Conservation (phyloP, 2,113 vertebrate species). For the Caranx melampygus region DNA sequence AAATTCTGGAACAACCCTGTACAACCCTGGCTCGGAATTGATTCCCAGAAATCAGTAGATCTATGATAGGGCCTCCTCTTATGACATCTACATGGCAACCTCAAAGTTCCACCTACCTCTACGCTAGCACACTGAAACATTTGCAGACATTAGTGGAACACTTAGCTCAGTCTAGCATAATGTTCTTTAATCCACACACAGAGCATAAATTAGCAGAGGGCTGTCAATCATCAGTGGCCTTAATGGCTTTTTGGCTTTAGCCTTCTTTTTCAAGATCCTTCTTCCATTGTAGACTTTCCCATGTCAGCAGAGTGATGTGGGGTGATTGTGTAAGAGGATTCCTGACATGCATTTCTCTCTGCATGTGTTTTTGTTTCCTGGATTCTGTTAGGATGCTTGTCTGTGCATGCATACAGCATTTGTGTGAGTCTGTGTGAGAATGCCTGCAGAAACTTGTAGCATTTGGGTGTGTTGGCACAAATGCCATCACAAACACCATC, state of each 20-base stretch:
- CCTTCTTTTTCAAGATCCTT: not conserved
- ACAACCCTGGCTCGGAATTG: not conserved
- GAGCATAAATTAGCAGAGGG: slow-evolving; percentile 10
- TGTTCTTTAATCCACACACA: slow-evolving; percentile 7
- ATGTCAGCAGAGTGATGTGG: slow-evolving; percentile 36
- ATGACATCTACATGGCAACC: not conserved
- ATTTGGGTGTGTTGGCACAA: slow-evolving; percentile 7
- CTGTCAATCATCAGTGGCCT: slow-evolving; percentile 37
- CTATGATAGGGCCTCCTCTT: not conserved
- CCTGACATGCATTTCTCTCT: slow-evolving; percentile 55
- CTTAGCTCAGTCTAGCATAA: not conserved
- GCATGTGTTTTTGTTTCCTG: slow-evolving; percentile 46
- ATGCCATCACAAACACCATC: not conserved
- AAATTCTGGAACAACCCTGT: not conserved
- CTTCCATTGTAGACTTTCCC: slow-evolving; percentile 44
- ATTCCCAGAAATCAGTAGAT: not conserved
- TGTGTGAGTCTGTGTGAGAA: slow-evolving; percentile 9
- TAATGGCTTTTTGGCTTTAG: slow-evolving; percentile 1
- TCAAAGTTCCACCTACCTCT: not conserved
- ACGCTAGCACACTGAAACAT: not conserved
- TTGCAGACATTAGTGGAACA: not conserved
- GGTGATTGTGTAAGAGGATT: slow-evolving; percentile 59
- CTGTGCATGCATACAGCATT: slow-evolving; percentile 22
- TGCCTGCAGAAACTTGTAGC: slow-evolving; percentile 32
- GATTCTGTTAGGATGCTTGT: slow-evolving; percentile 33